Conservation (phyloP, 2,888 invertebrate genomes). For the Fabriciana adippe region DNA sequence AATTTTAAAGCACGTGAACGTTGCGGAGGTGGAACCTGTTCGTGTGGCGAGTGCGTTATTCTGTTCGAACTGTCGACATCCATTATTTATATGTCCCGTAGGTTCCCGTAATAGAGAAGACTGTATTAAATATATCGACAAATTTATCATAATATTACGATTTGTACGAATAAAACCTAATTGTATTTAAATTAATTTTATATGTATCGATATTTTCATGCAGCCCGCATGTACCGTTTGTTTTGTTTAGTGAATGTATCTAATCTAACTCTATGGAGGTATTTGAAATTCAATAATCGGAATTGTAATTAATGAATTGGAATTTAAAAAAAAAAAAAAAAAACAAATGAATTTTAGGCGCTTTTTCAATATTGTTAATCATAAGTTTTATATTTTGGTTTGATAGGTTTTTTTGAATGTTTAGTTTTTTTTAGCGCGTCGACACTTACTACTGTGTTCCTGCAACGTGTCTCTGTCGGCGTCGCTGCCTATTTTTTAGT, state of each 20-base stretch:
- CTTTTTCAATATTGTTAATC: conserved; percentile 54
- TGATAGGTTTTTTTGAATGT: conserved; percentile 36
- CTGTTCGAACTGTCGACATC: conserved; percentile 19
- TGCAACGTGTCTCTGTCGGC: conserved; percentile 24
- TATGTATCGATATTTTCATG: conserved; percentile 3
- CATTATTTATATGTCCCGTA: conserved; percentile 29
- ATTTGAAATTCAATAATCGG: conserved; percentile 27
- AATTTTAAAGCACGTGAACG: conserved; percentile 63
- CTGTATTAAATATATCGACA: conserved; percentile 40
- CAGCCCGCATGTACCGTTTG: conserved; percentile 13
- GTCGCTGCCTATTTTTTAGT: conserved; percentile 35
- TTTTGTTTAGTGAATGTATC: conserved; percentile 16
- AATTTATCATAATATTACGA: conserved; percentile 33
- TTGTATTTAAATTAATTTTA: conserved; percentile 22
- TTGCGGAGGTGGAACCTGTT: conserved; percentile 25
- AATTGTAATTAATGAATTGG: conserved; percentile 49
- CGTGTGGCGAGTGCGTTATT: conserved; percentile 20
- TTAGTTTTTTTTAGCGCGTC: conserved; percentile 45
- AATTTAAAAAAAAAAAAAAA: conserved; percentile 52
- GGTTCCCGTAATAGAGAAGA: conserved; percentile 40
- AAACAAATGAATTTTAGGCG: conserved; percentile 60
- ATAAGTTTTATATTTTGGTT: conserved; percentile 57
- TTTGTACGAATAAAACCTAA: conserved; percentile 18
- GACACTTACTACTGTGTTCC: conserved; percentile 13
- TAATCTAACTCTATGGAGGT: conserved; percentile 12